phyloP scores from a whole-genome alignment of 2,113 vertebrate genomes.

The Lagopus muta region DNA sequence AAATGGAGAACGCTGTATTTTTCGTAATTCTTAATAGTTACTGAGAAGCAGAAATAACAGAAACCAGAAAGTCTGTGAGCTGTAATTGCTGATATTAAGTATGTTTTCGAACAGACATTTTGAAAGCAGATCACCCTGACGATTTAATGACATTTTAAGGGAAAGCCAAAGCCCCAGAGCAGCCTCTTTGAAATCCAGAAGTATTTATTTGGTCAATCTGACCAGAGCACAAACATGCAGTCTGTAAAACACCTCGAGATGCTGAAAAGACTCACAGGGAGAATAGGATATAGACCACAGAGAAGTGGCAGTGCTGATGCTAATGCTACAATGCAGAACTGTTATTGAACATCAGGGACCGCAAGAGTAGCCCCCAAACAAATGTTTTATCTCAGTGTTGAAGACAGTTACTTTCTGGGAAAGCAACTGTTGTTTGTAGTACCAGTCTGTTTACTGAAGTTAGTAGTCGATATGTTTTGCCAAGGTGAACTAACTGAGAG shows the following conservation, averaged over 20 bases:
- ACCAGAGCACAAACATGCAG: not conserved
- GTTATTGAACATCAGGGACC: not conserved
- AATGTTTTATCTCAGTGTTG: conserved; percentile 17
- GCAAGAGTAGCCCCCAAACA: not conserved
- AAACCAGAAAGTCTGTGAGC: conserved; percentile 6
- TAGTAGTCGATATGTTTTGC: conserved; percentile 83
- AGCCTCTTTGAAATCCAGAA: not conserved
- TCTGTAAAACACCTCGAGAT: conserved; percentile 18
- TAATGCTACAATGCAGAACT: not conserved
- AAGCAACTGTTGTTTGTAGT: conserved; percentile 54
- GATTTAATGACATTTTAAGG: not conserved
- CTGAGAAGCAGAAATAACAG: conserved; percentile 24
- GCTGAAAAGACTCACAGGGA: conserved; percentile 3
- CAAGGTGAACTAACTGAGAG: conserved; percentile 81
- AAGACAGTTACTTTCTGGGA: conserved; percentile 21
- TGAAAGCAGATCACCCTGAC: not conserved
- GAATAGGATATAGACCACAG: not conserved
- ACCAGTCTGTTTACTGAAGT: conserved; percentile 78
- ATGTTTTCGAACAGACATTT: not conserved
- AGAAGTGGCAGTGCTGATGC: not conserved
- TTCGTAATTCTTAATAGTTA: conserved; percentile 37
- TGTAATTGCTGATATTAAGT: not conserved
- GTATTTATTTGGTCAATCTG: conserved; percentile 6
- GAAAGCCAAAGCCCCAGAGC: not conserved
- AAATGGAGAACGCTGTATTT: not conserved